Evolutionary conservation across 2,113 vertebrate genomes (phyloP).

Genomic region (Aspiorhynchus laticeps): DNA sequence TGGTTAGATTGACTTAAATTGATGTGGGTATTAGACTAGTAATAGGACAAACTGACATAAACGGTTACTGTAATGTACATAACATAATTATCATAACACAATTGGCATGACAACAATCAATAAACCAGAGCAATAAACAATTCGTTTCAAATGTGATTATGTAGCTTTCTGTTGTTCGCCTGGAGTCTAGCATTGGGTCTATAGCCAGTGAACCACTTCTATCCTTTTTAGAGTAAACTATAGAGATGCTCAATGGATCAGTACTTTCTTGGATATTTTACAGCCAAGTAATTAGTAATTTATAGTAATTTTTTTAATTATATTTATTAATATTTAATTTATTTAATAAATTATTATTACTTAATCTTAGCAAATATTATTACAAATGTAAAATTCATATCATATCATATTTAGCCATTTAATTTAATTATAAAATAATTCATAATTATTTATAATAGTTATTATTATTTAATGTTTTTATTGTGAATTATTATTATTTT

Average conservation of each 20-base stretch:
- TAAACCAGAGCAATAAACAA: background rate
- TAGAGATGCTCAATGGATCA: background rate
- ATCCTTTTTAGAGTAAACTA: background rate
- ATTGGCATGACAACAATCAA: background rate
- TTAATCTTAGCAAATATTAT: too few species aligned
- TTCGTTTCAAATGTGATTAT: constrained; percentile 12
- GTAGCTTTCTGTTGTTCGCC: background rate
- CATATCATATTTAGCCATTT: background rate
- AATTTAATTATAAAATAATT: background rate
- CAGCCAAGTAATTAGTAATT: background rate
- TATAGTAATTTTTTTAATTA: background rate
- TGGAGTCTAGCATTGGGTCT: constrained; percentile 34
- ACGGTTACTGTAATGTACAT: background rate
- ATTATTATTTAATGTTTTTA: background rate
- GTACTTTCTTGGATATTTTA: background rate
- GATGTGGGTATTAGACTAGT: background rate
- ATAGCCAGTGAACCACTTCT: constrained; percentile 57
- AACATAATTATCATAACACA: background rate
- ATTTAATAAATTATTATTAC: background rate
- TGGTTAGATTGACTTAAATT: background rate
- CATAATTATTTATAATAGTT: background rate
- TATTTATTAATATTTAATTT: background rate
- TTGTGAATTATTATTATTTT: too few species aligned
- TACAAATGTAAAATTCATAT: too few species aligned
- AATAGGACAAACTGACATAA: background rate